Evolutionary conservation across 2,888 invertebrate species (phyloP), one percentile per base, ranked within the genome.

Genomic region (Andrena hattorfiana): DNA sequence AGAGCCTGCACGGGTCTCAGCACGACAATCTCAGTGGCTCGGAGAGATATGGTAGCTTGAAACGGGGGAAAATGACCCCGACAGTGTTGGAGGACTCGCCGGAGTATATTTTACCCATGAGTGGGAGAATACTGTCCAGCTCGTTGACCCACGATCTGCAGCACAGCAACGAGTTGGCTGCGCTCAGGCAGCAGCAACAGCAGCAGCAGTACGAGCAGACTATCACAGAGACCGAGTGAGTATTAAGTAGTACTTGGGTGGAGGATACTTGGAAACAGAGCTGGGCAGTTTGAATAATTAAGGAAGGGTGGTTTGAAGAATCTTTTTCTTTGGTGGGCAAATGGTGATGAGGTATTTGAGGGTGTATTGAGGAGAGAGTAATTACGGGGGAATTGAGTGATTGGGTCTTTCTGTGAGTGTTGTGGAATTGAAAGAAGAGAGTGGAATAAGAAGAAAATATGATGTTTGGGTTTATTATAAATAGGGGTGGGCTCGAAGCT

Each of bases 91-190:
- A 93, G 32, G 93, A 93, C 75, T 75, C 92, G 8, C 90, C 93
- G 0, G 94, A 94, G 13, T 94, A 93, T 74, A 94, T 94, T 74
- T 78, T 94, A 68, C 94, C 94, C 2, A 92, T 94, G 90, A 93
- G 92, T 77, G 92, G 92, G 2, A 91, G 94, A 72, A 93, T 93
- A 87, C 84, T 94, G 8, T 91, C 94, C 13, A 93, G 92, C 62
- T 93, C 93, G 71, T 78, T 94, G 68, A 91, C 92, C 4, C 94
- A 94, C 59, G 94, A 94, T 85, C 82, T 94, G 20, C 94, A 94
- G 70, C 93, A 93, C 81, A 94, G 93, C 78, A 93, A 93, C 74
- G 94, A 94, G 78, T 77, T 94, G 23, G 93, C 94, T 2, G 92
- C 93, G 0, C 83, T 94, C 30, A 90, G 93, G 51, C 93, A 92